phyloP scores from a whole-genome alignment of 1,140 invertebrate species.

The Drosophila arawakana region DNA sequence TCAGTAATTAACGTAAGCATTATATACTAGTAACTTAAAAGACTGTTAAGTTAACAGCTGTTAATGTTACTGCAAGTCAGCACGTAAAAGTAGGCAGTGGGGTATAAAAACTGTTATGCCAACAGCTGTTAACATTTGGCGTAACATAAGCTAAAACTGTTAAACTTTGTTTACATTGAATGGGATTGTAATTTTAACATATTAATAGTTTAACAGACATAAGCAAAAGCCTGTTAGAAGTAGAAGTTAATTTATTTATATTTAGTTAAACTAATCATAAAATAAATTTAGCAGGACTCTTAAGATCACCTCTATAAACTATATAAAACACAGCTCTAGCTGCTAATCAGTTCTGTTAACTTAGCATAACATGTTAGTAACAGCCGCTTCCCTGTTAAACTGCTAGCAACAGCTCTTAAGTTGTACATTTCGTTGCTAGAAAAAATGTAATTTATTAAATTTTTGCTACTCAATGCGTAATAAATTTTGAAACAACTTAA shows the following conservation, averaged over 20 bases:
- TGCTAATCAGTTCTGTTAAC: neutral
- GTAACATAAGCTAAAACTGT: no score
- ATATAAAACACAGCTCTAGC: neutral
- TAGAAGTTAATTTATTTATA: no score
- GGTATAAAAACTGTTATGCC: no score
- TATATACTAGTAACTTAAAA: neutral
- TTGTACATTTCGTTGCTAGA: neutral
- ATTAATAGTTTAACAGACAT: no score
- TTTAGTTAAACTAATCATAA: no score
- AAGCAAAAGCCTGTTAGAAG: no score
- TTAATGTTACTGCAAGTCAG: neutral
- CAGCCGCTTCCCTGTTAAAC: neutral
- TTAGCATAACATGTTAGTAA: neutral
- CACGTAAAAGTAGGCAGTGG: no score
- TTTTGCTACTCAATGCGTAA: neutral
- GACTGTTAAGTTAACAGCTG: neutral
- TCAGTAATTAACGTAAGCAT: neutral
- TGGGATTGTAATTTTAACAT: no score
- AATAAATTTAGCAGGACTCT: no score
- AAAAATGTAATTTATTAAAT: slow-evolving; percentile 9
- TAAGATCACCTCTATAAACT: no score
- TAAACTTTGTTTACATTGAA: no score
- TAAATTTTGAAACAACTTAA: slow-evolving; percentile 10
- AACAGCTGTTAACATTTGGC: no score
- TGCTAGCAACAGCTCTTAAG: neutral